These are phyloP conservation scores for Timema cristinae DNA, from an alignment of 2,888 invertebrate species.

Conservation along the genomic window DNA sequence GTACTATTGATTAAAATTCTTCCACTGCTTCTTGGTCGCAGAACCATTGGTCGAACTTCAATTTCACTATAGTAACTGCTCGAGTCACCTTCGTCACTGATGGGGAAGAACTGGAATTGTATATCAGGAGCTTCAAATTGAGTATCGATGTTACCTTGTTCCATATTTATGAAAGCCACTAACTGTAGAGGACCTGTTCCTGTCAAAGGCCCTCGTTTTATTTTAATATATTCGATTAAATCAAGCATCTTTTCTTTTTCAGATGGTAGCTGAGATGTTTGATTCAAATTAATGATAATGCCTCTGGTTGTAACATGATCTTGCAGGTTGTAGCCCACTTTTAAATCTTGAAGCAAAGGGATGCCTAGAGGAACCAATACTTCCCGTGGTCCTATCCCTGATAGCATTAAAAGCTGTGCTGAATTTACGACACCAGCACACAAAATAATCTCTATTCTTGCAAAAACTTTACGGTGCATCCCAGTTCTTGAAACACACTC, in stretches of 20 bases:
- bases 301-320: slow-evolving; percentile 87
- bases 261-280: slow-evolving; percentile 70
- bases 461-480: slow-evolving; percentile 60
- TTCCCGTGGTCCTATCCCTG: slow-evolving; percentile 81
- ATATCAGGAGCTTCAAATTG: slow-evolving; percentile 70
- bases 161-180: slow-evolving; percentile 81
- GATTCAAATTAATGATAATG: slow-evolving; percentile 75
- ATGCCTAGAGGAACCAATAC: slow-evolving; percentile 69
- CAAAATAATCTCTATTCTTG: slow-evolving; percentile 75
- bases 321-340: slow-evolving; percentile 62
- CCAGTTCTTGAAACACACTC: slow-evolving; percentile 67
- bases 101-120: slow-evolving; percentile 82
- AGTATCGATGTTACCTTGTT: slow-evolving; percentile 71
- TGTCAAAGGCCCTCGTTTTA: slow-evolving; percentile 80
- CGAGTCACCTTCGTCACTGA: slow-evolving; percentile 78
- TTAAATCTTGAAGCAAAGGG: slow-evolving; percentile 67
- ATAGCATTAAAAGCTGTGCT: slow-evolving; percentile 87
- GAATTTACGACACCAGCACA: slow-evolving; percentile 85
- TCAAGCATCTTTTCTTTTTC: slow-evolving; percentile 74
- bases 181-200: slow-evolving; percentile 78
- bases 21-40: slow-evolving; percentile 85
- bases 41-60: slow-evolving; percentile 68
- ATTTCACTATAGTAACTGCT: slow-evolving; percentile 75
- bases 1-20: slow-evolving; percentile 76
- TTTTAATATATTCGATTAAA: slow-evolving; percentile 74